A percentile compares a stretch with the other conserved stretches of the same genome.
Evolutionary conservation across 2,888 invertebrate species (phyloP).

Genomic region (Eustalomyia histrio): DNA sequence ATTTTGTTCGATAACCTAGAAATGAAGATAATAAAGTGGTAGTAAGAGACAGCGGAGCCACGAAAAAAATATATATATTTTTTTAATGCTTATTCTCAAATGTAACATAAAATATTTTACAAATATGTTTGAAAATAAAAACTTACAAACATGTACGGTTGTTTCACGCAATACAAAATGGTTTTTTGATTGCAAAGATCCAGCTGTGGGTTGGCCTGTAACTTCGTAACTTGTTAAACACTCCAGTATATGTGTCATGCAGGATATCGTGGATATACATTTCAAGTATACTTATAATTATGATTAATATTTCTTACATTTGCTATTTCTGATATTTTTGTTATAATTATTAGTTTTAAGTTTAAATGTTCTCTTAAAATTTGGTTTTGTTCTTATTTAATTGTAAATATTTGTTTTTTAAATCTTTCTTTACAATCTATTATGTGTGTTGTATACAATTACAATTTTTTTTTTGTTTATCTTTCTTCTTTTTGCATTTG

Average conservation of each 20-base stretch:
- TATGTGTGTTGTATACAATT: background rate
- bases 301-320: conserved; percentile 1
- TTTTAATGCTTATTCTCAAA: background rate
- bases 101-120: background rate
- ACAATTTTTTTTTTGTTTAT: conserved; percentile 25
- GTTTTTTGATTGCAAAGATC: background rate
- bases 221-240: background rate
- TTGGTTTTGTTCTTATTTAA: conserved; percentile 43
- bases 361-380: conserved; percentile 43
- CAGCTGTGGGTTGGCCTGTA: background rate
- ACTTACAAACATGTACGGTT: background rate
- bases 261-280: background rate
- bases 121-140: background rate
- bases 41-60: background rate
- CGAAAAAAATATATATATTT: background rate
- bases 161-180: background rate
- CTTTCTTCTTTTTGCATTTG: conserved; percentile 41
- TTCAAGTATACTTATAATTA: background rate
- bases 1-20: conserved; percentile 7
- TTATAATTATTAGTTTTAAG: conserved; percentile 34
- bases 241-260: background rate
- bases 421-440: background rate
- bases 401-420: conserved; percentile 23
- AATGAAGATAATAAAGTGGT: background rate
- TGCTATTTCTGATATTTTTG: conserved; percentile 35